Evolutionary conservation across 2,888 invertebrate species (phyloP).

Genomic region (Sylvicola cinctus): DNA sequence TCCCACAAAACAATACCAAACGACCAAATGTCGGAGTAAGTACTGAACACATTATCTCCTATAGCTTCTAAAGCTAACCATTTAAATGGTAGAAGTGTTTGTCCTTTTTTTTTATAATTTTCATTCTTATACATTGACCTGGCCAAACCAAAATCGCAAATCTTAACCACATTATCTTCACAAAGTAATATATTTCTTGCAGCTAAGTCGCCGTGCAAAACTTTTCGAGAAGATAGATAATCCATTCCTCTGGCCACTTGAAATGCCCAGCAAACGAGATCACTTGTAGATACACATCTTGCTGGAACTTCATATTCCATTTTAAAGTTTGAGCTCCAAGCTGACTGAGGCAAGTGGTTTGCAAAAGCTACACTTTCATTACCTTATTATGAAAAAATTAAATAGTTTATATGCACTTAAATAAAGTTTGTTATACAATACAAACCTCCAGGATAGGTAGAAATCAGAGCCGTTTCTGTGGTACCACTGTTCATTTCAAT

Average conservation of each 20-base stretch:
- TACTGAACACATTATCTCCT: slow-evolving; percentile 75
- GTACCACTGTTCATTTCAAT: slow-evolving; percentile 20
- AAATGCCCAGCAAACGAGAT: slow-evolving; percentile 75
- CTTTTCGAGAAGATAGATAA: slow-evolving; percentile 82
- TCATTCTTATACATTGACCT: slow-evolving; percentile 77
- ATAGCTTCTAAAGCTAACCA: slow-evolving; percentile 94
- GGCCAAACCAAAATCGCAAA: slow-evolving; percentile 90
- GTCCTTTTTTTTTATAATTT: slow-evolving; percentile 77
- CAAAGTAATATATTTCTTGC: slow-evolving; percentile 78
- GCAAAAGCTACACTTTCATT: slow-evolving; percentile 27
- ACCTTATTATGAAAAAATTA: slow-evolving; percentile 9
- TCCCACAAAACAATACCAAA: slow-evolving; percentile 84
- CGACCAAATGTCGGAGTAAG: slow-evolving; percentile 90
- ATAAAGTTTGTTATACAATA: neutral
- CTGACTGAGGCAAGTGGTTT: slow-evolving; percentile 44
- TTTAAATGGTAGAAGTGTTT: slow-evolving; percentile 77
- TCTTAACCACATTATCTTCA: slow-evolving; percentile 81
- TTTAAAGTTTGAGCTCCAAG: slow-evolving; percentile 59
- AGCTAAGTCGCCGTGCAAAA: slow-evolving; percentile 72
- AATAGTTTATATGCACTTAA: neutral
- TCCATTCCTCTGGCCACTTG: too few relatives aligned
- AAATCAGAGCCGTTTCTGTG: slow-evolving; percentile 22
- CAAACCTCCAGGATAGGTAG: slow-evolving; percentile 21
- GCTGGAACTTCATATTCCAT: slow-evolving; percentile 50
- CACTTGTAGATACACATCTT: slow-evolving; percentile 55